Evolutionary conservation across 1,140 invertebrate species (phyloP).

Genomic region (Drosophila funebris): DNA sequence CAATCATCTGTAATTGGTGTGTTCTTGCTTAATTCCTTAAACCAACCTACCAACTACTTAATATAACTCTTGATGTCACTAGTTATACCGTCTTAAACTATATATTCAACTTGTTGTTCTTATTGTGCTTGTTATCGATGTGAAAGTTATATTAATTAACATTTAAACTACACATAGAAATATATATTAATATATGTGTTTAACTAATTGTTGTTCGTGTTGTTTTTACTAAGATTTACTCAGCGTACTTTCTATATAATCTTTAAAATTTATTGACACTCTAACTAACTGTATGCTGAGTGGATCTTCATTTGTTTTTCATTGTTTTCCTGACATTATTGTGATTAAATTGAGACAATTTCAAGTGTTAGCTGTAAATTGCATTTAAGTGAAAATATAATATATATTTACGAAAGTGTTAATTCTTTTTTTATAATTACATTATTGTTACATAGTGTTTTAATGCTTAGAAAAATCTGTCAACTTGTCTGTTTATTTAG

Average conservation of each 20-base stretch:
- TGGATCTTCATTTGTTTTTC: background rate
- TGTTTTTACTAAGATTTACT: background rate
- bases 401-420: too few species aligned
- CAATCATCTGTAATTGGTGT: slow-evolving; percentile 67
- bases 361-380: background rate
- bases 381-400: background rate
- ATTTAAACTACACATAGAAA: background rate
- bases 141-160: background rate
- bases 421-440: too few species aligned
- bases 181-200: background rate
- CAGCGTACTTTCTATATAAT: background rate
- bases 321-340: background rate
- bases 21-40: slow-evolving; percentile 33
- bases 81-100: background rate
- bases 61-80: slow-evolving; percentile 1
- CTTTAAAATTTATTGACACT: background rate
- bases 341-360: background rate
- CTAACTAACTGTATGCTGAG: background rate
- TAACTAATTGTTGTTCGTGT: slow-evolving; percentile 1
- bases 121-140: background rate
- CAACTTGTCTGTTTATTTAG: too few species aligned
- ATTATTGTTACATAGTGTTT: too few species aligned
- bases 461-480: too few species aligned
- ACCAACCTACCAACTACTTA: slow-evolving; percentile 18
- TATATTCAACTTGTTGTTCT: background rate